Base-by-base conservation (phyloP, 1,140 invertebrate genomes). In the Zaprionus vittiger region DNA sequence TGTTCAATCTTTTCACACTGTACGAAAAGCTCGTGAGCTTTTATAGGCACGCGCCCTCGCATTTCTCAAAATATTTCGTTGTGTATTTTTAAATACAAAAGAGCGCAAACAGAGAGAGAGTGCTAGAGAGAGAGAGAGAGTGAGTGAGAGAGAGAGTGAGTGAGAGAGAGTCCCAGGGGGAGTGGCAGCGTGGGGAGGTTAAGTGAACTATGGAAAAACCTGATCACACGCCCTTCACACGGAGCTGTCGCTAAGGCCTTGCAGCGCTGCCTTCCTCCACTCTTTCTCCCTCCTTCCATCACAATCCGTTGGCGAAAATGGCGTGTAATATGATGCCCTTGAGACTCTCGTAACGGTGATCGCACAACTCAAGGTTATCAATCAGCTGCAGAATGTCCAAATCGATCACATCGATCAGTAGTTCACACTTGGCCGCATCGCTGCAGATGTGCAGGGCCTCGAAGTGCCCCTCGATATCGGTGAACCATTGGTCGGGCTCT, bases 31-130 rank as follows among this genome's bases (percentile, higher is more conserved):
- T 59, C 34, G 4, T 12, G 41, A 37, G 62, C 54, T 72, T 65
- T 65, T 52, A 59, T 26, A 65, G 61, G 69, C 69, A 65, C 69
- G 69, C 69, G 69, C 54, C 61, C 37, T 65, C 37, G 69, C 54
- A 65, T 57, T 72, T 65, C 62, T 72, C 41, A 12, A 72, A 65
- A 72, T 66, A 52, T 66, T 66, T 72, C 41, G 2, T 47, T 59
- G 62, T 59, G 70, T 72, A 72, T 72, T 72, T 72, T 57, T 59
- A 72, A 59, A 72, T 52, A 31, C 28, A 20, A 34, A 56, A 63
- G 49, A 65, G 63, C 52, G 31, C 31, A 54, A 3, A 52, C 5
- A 15, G 24, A 28, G 4, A 31, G 24, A 57, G 34, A 60, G 17
- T 54, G 34, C 38, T n/a, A n/a, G 54, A 47, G 14, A 17, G 31